A percentile compares a stretch with the other conserved stretches of the same genome.
Evolutionary conservation across 92 coral and sea anemone genomes (phyloP).

Genomic region (Plumapathes pennacea): DNA sequence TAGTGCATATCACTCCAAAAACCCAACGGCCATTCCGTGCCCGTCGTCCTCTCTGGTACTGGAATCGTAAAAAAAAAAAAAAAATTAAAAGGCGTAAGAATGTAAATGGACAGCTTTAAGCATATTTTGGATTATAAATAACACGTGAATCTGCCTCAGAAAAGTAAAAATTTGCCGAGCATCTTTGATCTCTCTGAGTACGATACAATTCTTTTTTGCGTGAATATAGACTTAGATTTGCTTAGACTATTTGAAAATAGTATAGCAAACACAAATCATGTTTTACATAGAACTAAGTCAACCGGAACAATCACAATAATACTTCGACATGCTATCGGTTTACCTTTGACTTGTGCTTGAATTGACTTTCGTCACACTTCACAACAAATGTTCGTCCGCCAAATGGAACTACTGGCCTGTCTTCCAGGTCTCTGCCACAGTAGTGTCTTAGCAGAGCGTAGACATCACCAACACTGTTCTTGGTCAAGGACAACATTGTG

Average conservation of each 20-base stretch:
- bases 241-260: too few species aligned
- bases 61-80: not conserved
- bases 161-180: too few species aligned
- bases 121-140: not conserved
- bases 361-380: conserved; percentile 24
- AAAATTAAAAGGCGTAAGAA: not conserved
- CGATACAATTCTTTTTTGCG: too few species aligned
- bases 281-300: too few species aligned
- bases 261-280: too few species aligned
- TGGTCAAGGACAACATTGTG: not conserved
- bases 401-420: conserved; percentile 24
- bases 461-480: conserved; percentile 12
- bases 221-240: too few species aligned
- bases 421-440: conserved; percentile 18
- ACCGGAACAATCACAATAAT: too few species aligned
- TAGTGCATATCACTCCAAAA: conserved; percentile 12
- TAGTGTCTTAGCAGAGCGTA: conserved; percentile 2
- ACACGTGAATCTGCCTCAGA: not conserved
- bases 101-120: not conserved
- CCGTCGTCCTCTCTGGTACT: conserved; percentile 26
- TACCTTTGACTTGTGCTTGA: conserved; percentile 37
- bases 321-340: not conserved
- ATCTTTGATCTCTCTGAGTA: too few species aligned
- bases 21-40: conserved; percentile 14
- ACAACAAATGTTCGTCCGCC: conserved; percentile 5